Evolutionary conservation across 2,888 invertebrate genomes (phyloP), one percentile per base, ranked within the genome.

Genomic region (Odontocolon sp.): DNA sequence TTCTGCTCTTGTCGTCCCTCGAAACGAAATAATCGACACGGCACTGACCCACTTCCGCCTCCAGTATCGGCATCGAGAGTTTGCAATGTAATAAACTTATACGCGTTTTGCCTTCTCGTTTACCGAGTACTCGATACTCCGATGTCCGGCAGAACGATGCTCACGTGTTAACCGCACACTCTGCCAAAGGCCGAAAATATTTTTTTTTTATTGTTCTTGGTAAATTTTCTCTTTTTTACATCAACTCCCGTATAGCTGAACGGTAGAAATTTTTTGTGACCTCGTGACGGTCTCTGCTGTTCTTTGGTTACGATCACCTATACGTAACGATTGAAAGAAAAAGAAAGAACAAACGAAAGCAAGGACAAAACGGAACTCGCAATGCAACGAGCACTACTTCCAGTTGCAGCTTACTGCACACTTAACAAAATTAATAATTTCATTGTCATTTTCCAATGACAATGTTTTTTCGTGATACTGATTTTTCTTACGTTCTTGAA

Each of bases 41-140:
- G 78, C 84, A 84, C 80, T 85, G 86, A 86, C 86, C 86, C 74
- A 85, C 81, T 82, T 84, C 76, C 72, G 52, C 16, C 18, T 56
- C 11, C 6, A 14, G 6, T 31, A 47, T 9, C 14, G 14, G 26
- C 6, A 2, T 16, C 45, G 18, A 33, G 23, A 56, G 38, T 61
- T 61, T 45, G 45, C 61, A 11, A 8, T 16, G 31, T 18, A 31
- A 61, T 31, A 45, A 61, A 31, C 16, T 3, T 31, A 31, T 3
- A 26, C 18, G 45, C 11, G 9, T 45, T 11, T 9, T 9, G 18
- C n/a, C 18, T 45, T 18, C 59, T 16, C n/a, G 31, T 33, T 21
- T 33, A 3, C 9, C 57, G 45, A 45, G 45, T 18, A 45, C 45
- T 28, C 28, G 21, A n/a, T n/a, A n/a, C n/a, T n/a, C n/a, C n/a